Evolutionary conservation across 2,113 vertebrate genomes (phyloP), one percentile per base, ranked within the genome.

Genomic region (Stigmatopora nigra): DNA sequence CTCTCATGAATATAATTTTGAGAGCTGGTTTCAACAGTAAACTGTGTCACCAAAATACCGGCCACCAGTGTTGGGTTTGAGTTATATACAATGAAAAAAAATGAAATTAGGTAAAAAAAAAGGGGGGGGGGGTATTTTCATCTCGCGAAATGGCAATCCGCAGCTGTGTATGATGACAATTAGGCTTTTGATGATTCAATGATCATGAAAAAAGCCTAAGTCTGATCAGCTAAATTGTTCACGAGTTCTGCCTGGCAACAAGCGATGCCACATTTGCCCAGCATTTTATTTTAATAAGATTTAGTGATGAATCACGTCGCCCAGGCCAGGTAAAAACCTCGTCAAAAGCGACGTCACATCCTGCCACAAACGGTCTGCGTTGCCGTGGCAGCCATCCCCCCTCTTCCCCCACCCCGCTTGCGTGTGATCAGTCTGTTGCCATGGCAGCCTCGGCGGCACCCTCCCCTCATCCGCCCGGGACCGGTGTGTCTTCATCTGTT

Each of bases 361-460:
- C 79, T 81, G 75, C 70, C 77, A 74, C 83, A 63, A 76, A 71
- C 79, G 78, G 25, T 75, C 73, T 67, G 65, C 63, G 82, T 87
- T 78, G 68, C 85, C 68, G 71, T 80, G 82, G 81, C 71, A 82
- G 82, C 84, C 77, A 65, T 71, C 83, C 19, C 22, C 41, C 35
- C n/a, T 36, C 25, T 25, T 57, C 55, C 31, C 14, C 58, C 19
- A 20, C 38, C 2, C 14, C 59, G n/a, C 81, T 73, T 86, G 80
- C 86, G 86, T 86, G 79, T 67, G 81, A 90, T 86, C 80, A 76
- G 85, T 84, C 87, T 88, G 90, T 91, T 90, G 85, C 89, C 88
- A 90, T 91, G 84, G 88, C 86, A 90, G 82, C 89, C 77, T 65
- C 55, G 71, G 73, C 49, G 53, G 75, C 76, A 78, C 80, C 38